Base-by-base conservation (phyloP, 1,140 invertebrate species). In the Dendrolimus punctatus region DNA sequence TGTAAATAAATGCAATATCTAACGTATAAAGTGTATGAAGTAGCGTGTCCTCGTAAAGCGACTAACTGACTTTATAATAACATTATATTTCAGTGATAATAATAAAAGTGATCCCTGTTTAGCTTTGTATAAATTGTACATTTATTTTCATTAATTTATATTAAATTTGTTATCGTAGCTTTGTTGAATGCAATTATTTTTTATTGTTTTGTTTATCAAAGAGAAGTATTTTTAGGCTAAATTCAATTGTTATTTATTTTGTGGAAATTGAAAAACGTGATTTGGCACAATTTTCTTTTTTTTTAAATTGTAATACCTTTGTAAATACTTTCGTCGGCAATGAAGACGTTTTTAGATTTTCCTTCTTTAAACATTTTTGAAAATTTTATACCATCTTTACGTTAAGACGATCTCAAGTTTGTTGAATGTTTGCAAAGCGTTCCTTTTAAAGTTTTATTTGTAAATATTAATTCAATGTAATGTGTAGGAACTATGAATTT, bases 401-500 rank as follows among this genome's bases (percentile, higher is more conserved):
- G 74, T 83, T 84, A 85, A 84, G 80, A 83, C 80, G 83, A 86
- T 86, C 83, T 86, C 80, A 86, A 83, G 77, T 85, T 84, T 85
- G 80, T 82, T 85, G 80, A 82, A 85, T 85, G 80, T 85, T 85
- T 85, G 77, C 82, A 82, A 85, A 85, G 82, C 82, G 82, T 85
- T 85, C 82, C 80, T 85, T 85, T 85, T 82, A 85, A 85, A 84
- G 79, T 82, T 85, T 85, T 85, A 85, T 85, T 82, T 85, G 82
- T 85, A 85, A 81, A 84, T 85, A 85, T 85, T 80, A 64, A 67
- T 83, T 76, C 77, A 80, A 73, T 73, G 73, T 23, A 23, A 23
- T 23, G 23, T 23, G 23, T 85, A 85, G 79, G 77, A 68, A 81
- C 81, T 77, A 72, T 83, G 80, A 81, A 80, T 85, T 81, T 78